Conservation (phyloP, 1,140 invertebrate genomes). For the Himalopsyche phryganea region DNA sequence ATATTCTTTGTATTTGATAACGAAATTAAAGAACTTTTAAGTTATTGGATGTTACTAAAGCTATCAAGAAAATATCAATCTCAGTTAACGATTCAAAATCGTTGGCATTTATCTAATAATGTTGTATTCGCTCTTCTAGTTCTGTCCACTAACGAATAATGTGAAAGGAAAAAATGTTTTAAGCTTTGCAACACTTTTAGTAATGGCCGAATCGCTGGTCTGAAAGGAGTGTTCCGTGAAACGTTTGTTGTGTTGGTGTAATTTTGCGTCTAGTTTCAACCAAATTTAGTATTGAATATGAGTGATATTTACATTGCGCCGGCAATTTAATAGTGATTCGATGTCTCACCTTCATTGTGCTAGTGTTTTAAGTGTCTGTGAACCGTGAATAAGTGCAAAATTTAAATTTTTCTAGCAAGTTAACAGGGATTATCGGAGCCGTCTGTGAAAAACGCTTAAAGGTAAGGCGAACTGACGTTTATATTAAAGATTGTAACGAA, state of each 20-base stretch:
- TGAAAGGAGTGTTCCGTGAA: constrained; percentile 1
- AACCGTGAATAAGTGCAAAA: constrained; percentile 13
- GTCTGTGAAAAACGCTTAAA: constrained; percentile 11
- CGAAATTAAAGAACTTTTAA: no score
- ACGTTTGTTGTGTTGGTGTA: constrained; percentile 22
- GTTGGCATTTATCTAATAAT: no score
- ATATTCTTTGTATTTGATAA: no score
- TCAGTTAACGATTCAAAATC: no score
- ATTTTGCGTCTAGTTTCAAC: constrained; percentile 17
- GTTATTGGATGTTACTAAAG: no score
- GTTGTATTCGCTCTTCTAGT: no score
- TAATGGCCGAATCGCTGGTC: constrained; percentile 21
- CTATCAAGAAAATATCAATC: no score
- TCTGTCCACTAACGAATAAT: no score
- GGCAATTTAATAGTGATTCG: constrained; percentile 12
- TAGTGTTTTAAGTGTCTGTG: constrained; percentile 17
- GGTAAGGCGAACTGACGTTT: constrained; percentile 10
- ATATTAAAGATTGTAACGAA: no score
- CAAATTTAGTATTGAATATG: constrained; percentile 16
- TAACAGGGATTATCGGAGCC: constrained; percentile 21
- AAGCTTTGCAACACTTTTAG: constrained; percentile 15
- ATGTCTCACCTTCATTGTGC: constrained; percentile 13
- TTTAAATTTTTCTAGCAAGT: constrained; percentile 11
- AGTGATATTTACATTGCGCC: constrained; percentile 16
- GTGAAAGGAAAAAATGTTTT: no score